phyloP scores from a whole-genome alignment of 2,888 invertebrate species.

The Andrena camellia region DNA sequence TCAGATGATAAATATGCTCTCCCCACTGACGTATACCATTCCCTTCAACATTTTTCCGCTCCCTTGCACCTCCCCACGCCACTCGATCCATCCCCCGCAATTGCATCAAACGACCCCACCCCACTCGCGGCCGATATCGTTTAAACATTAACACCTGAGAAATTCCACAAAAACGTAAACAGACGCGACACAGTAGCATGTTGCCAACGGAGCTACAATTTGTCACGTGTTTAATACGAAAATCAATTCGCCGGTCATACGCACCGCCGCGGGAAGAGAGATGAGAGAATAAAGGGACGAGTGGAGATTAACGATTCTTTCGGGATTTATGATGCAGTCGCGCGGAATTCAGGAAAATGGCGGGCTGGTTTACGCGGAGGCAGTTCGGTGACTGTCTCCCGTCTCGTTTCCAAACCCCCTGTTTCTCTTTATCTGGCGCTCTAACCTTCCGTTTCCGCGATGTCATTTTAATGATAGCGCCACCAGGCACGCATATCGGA shows the following conservation, averaged over 20 bases:
- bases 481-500: constrained; percentile 70
- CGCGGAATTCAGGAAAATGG: constrained; percentile 51
- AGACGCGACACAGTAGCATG: constrained; percentile 17
- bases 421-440: constrained; percentile 51
- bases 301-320: constrained; percentile 68
- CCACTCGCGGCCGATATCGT: neutral
- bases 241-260: constrained; percentile 60
- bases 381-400: constrained; percentile 48
- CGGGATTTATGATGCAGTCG: constrained; percentile 65
- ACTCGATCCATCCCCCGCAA: too few relatives aligned
- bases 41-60: too few relatives aligned
- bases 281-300: constrained; percentile 59
- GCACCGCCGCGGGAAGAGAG: constrained; percentile 33
- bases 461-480: constrained; percentile 77
- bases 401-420: constrained; percentile 8
- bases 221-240: constrained; percentile 58
- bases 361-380: constrained; percentile 10
- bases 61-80: too few relatives aligned
- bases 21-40: too few relatives aligned
- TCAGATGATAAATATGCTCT: too few relatives aligned
- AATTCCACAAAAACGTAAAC: constrained; percentile 10
- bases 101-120: too few relatives aligned
- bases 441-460: constrained; percentile 61
- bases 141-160: constrained; percentile 18
- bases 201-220: constrained; percentile 33